Evolutionary conservation across 2,797 vertebrate species (phyloP).

Genomic region (Sebastes kiyomatsui): DNA sequence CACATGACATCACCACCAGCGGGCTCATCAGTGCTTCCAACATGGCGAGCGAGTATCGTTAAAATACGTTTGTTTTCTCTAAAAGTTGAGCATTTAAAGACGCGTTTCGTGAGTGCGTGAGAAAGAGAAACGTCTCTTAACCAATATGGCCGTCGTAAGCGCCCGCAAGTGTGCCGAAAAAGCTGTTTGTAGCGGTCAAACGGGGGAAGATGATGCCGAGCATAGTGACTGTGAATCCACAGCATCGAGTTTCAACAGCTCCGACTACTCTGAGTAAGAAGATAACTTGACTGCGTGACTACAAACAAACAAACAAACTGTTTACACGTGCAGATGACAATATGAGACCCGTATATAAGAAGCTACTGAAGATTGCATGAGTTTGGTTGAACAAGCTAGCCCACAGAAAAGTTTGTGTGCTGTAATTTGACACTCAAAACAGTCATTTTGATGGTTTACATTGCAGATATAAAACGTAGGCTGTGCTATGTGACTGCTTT

Average conservation of each 20-base stretch:
- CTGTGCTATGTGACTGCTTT: background rate
- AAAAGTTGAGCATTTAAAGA: background rate
- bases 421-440: background rate
- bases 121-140: accelerated
- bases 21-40: slow-evolving; percentile 46
- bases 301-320: background rate
- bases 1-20: slow-evolving; percentile 58
- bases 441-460: background rate
- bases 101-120: background rate
- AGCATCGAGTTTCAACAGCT: slow-evolving; percentile 69
- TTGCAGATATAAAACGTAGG: background rate
- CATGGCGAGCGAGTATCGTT: slow-evolving; percentile 60
- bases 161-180: background rate
- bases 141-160: slow-evolving; percentile 46
- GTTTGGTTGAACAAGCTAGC: background rate
- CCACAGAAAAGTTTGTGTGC: background rate
- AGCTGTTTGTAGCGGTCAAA: background rate
- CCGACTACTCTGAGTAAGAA: slow-evolving; percentile 80
- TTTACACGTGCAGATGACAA: background rate
- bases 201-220: background rate
- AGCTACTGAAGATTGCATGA: background rate
- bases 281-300: background rate
- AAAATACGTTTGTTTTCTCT: background rate
- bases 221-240: slow-evolving; percentile 55
- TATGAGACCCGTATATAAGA: too few species aligned